Evolutionary conservation across 1,140 invertebrate genomes (phyloP).

Genomic region (Maniola jurtina): DNA sequence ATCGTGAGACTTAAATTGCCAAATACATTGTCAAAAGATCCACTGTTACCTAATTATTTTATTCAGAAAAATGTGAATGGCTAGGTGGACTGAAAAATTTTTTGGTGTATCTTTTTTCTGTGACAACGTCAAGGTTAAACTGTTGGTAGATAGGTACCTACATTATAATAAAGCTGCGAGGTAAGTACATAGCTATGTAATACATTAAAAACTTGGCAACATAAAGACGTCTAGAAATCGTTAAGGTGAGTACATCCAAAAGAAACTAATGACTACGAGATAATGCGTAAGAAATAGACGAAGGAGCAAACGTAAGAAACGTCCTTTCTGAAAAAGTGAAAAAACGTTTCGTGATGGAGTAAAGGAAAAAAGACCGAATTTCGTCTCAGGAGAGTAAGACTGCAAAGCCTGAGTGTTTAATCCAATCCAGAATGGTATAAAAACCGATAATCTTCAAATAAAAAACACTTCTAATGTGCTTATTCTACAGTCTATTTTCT

Average conservation of each 20-base stretch:
- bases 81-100: too few species aligned
- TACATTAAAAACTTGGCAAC: background rate
- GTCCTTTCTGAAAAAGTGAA: constrained; percentile 72
- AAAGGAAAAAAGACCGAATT: constrained; percentile 72
- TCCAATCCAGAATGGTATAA: constrained; percentile 41
- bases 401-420: constrained; percentile 64
- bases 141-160: too few species aligned
- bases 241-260: constrained; percentile 32
- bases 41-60: too few species aligned
- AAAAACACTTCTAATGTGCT: constrained; percentile 35
- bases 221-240: constrained; percentile 25
- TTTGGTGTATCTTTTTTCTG: too few species aligned
- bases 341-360: constrained; percentile 69
- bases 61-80: too few species aligned
- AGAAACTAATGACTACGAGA: constrained; percentile 68
- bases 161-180: too few species aligned
- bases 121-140: too few species aligned
- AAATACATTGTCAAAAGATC: too few species aligned
- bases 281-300: constrained; percentile 72
- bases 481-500: constrained; percentile 22
- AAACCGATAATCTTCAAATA: constrained; percentile 7
- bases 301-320: constrained; percentile 62
- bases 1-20: too few species aligned
- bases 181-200: background rate
- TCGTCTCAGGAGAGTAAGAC: constrained; percentile 75